These are phyloP conservation scores for Dermochelys coriacea DNA, from an alignment of 2,797 vertebrate genomes.

Conservation along the genomic window DNA sequence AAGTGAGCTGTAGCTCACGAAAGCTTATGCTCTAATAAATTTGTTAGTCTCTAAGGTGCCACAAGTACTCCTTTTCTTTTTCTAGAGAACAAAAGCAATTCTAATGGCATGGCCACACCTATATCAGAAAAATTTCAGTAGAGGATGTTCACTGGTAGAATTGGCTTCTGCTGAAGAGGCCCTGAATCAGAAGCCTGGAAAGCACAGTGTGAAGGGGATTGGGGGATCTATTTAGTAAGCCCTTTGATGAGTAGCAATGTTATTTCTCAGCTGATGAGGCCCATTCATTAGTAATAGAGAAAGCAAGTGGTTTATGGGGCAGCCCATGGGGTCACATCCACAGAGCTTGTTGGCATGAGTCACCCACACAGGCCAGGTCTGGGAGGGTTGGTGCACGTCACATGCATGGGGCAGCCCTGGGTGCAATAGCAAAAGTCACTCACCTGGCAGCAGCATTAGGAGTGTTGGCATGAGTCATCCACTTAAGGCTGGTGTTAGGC, in stretches of 20 bases:
- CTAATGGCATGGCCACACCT: neutral
- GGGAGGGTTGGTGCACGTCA: too few species aligned
- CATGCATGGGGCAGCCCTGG: neutral
- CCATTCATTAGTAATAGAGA: neutral
- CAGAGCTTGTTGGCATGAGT: neutral
- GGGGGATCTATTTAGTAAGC: neutral
- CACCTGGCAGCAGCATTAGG: neutral
- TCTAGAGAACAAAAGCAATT: accelerated
- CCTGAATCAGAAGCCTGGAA: neutral
- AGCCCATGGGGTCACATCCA: neutral
- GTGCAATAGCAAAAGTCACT: neutral
- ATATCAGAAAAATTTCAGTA: neutral
- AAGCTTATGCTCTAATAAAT: too few species aligned
- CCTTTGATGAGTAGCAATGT: neutral
- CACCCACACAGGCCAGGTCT: neutral
- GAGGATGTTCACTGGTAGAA: neutral
- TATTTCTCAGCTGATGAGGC: neutral
- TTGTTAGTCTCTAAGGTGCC: too few species aligned
- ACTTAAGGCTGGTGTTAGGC: neutral
- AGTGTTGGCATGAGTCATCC: neutral
- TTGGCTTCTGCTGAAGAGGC: neutral
- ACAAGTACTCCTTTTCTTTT: too few species aligned
- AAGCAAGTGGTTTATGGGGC: neutral
- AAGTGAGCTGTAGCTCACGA: too few species aligned
- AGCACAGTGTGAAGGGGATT: neutral